phyloP scores from a whole-genome alignment of 1,140 invertebrate genomes.

The Apocrypta bakeri region DNA sequence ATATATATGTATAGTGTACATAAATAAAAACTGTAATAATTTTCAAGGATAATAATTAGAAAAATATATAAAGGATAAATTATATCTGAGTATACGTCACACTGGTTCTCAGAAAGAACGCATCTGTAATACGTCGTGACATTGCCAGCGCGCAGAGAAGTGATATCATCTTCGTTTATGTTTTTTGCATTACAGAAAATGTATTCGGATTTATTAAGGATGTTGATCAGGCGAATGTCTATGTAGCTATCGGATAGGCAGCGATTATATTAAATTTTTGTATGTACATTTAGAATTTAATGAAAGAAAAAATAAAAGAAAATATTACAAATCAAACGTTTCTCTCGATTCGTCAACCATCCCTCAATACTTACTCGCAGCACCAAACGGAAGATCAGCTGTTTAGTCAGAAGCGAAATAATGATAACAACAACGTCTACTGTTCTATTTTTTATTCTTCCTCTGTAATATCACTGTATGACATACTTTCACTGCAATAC shows the following conservation, averaged over 20 bases:
- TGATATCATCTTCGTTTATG: not conserved
- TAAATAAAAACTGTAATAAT: conserved; percentile 35
- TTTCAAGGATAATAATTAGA: conserved; percentile 32
- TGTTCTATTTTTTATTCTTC: too few species aligned
- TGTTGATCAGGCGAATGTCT: not conserved
- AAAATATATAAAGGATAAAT: conserved; percentile 1
- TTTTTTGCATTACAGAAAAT: not conserved
- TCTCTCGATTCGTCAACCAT: not conserved
- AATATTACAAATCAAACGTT: conserved; percentile 3
- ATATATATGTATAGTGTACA: conserved; percentile 46
- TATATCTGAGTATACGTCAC: conserved; percentile 21
- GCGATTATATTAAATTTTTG: conserved; percentile 16
- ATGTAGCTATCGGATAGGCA: not conserved
- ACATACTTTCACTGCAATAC: not conserved
- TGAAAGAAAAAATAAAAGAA: too few species aligned
- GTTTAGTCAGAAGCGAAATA: too few species aligned
- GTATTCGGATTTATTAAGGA: conserved; percentile 5
- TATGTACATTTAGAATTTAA: conserved; percentile 30
- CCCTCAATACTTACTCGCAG: not conserved
- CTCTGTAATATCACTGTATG: too few species aligned
- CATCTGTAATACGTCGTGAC: not conserved
- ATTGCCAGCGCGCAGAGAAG: not conserved
- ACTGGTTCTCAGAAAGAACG: conserved; percentile 17
- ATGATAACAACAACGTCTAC: too few species aligned
- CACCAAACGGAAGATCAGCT: not conserved